phyloP scores from a whole-genome alignment of 2,797 vertebrate species.

The Leontocebus nigricollis region DNA sequence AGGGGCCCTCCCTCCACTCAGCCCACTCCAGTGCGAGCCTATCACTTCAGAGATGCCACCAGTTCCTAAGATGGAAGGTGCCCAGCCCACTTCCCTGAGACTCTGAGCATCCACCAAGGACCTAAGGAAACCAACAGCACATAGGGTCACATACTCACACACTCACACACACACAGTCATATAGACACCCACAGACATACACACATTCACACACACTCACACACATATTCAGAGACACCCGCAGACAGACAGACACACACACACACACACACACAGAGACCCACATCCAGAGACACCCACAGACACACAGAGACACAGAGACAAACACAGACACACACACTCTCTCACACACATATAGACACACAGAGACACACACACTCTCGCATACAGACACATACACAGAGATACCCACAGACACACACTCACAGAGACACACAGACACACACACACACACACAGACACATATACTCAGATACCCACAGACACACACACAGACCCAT shows the following conservation, averaged over 20 bases:
- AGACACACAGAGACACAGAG: no score
- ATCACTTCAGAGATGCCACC: neutral
- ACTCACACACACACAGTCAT: neutral
- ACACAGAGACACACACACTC: neutral
- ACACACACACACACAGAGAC: neutral
- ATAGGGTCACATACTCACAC: no score
- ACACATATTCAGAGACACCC: neutral
- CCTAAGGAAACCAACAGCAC: no score
- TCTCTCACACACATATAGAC: neutral
- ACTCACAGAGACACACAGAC: neutral
- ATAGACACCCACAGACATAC: neutral
- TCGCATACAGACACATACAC: neutral
- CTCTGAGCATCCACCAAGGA: neutral
- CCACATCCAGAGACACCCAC: no score
- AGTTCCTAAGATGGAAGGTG: neutral
- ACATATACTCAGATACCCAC: neutral
- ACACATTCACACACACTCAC: no score
- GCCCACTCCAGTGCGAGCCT: neutral
- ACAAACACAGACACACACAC: neutral
- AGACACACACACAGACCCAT: neutral
- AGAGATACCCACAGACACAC: neutral
- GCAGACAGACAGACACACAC: neutral
- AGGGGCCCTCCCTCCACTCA: neutral
- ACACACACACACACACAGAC: neutral
- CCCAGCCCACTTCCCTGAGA: neutral